These are phyloP conservation scores for Sycobia sp. DNA, from an alignment of 1,140 invertebrate species.

Conservation along the genomic window DNA sequence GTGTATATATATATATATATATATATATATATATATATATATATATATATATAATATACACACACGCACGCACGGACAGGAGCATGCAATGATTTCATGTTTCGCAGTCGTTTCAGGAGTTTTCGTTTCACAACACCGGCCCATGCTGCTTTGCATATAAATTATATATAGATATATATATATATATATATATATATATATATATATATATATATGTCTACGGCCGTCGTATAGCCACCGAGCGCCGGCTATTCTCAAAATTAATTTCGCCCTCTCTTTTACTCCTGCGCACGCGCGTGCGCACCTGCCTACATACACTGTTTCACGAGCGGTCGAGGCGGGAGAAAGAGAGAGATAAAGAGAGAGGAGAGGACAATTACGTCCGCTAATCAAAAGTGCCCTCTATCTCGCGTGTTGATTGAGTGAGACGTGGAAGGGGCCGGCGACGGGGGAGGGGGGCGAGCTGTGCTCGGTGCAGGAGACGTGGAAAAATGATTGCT, in stretches of 20 bases:
- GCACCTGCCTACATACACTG: no score
- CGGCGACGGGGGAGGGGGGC: no score
- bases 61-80: no score
- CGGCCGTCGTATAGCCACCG: neutral
- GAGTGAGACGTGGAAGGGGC: no score
- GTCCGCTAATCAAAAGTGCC: conserved; percentile 24
- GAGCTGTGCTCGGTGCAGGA: no score
- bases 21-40: no score
- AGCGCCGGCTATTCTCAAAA: conserved; percentile 15
- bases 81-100: conserved; percentile 34
- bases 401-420: conserved; percentile 7
- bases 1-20: no score
- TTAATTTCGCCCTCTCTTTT: conserved; percentile 24
- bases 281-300: no score
- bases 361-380: conserved; percentile 19
- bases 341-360: no score
- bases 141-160: conserved; percentile 26
- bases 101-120: conserved; percentile 25
- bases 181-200: no score
- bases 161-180: no score
- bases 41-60: conserved; percentile 23
- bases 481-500: conserved; percentile 15
- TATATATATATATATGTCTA: conserved; percentile 36
- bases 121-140: conserved; percentile 8
- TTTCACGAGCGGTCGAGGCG: no score